Base-by-base conservation (phyloP, 2,888 invertebrate species). In the Tenthredo notha region DNA sequence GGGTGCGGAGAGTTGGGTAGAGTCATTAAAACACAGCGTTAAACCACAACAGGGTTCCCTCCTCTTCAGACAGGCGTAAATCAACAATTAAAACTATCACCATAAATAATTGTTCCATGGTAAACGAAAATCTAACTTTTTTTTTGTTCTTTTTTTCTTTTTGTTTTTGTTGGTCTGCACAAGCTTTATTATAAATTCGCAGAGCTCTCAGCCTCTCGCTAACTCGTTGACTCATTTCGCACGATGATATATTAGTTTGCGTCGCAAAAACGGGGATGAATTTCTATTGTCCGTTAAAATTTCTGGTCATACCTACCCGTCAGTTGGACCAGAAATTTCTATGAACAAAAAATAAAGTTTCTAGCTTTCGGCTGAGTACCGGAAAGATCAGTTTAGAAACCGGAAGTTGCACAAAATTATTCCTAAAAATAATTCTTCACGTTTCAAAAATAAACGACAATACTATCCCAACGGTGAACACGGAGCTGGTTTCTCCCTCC, bases 61-160 rank as follows among this genome's bases (percentile, higher is more conserved):
- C 67, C 82, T 67, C 70, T 83, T 83, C 83, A 67, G 83, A 83
- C 67, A 47, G 70, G 29, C 21, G 67, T 83, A 83, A 83, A 83
- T 83, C 83, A 83, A 67, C 83, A 83, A 83, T 83, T 83, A 83
- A 83, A 83, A 83, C 83, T 83, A 83, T 83, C 83, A 43, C 83
- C 47, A 70, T 83, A 83, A 83, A 83, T 83, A 83, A 83, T 83
- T 83, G 47, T 70, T 70, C 33, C n/a, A n/a, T 7, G 25, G 18
- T 37, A 61, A 67, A 25, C n/a, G 29, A 25, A 37, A 5, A 67
- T 43, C 25, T 10, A 67, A 83, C 25, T n/a, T 80, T 61, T 29
- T 80, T 47, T 50, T 37, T 0, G 2, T 33, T 33, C 4, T 65
- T 61, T 29, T 80, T 47, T 50, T 37, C 12, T 80, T 61, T 29